phyloP scores from a whole-genome alignment of 30 jellyfish, hydroid and myxozoan genomes.

The Morbakka virulenta region DNA sequence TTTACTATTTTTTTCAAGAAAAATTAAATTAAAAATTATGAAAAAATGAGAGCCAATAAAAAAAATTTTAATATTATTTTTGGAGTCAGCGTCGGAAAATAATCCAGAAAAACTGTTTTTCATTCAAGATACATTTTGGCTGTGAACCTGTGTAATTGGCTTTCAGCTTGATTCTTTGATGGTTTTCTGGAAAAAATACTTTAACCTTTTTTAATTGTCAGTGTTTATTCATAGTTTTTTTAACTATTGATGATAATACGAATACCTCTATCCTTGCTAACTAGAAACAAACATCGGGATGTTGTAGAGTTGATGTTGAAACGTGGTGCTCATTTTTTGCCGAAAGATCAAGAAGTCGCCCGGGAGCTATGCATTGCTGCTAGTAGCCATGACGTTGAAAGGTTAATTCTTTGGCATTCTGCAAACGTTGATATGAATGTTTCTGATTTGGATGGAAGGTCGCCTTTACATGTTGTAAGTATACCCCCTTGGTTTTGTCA shows the following conservation, averaged over 20 bases:
- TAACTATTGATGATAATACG: too few relatives aligned
- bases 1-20: too few relatives aligned
- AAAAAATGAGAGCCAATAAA: too few relatives aligned
- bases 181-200: background rate
- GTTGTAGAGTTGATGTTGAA: slow-evolving; percentile 60
- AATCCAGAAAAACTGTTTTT: too few relatives aligned
- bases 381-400: slow-evolving; percentile 62
- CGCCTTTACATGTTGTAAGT: slow-evolving; percentile 94
- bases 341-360: slow-evolving; percentile 77
- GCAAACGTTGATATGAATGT: slow-evolving; percentile 69
- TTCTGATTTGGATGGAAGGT: slow-evolving; percentile 88
- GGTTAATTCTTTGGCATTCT: slow-evolving; percentile 63
- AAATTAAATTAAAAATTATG: too few relatives aligned
- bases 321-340: slow-evolving; percentile 87
- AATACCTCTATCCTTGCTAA: too few relatives aligned
- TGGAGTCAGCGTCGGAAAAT: too few relatives aligned
- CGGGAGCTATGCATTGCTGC: slow-evolving; percentile 95
- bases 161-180: too few relatives aligned
- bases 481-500: background rate
- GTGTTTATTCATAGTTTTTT: background rate
- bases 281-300: slow-evolving; percentile 60
- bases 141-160: too few relatives aligned
- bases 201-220: background rate
- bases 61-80: too few relatives aligned
- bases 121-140: too few relatives aligned